Evolutionary conservation across 1,140 invertebrate species (phyloP).

Genomic region (Saccostrea glomerata): DNA sequence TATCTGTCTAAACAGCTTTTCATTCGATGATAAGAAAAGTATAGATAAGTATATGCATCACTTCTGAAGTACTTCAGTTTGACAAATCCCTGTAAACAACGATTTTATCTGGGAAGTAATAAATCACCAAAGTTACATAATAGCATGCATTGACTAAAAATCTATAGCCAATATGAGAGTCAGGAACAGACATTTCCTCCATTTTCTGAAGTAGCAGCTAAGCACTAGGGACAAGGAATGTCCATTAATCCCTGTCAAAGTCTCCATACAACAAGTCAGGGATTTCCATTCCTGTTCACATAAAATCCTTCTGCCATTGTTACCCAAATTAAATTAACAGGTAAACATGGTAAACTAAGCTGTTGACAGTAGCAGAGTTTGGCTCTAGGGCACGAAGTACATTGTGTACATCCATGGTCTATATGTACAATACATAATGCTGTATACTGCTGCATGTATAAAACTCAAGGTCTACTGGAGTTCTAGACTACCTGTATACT

Average conservation of each 20-base stretch:
- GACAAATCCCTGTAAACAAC: not conserved
- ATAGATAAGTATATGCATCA: not conserved
- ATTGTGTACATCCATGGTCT: not conserved
- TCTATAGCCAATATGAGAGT: not conserved
- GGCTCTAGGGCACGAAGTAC: not conserved
- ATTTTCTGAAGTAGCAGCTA: not conserved
- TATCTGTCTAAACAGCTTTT: no score
- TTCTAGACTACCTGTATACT: not conserved
- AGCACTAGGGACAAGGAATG: not conserved
- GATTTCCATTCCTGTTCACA: not conserved
- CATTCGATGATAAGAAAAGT: not conserved
- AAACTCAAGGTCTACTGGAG: not conserved
- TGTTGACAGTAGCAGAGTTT: not conserved
- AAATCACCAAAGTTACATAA: slow-evolving; percentile 7
- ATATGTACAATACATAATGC: not conserved
- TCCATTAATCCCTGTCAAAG: not conserved
- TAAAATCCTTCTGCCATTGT: not conserved
- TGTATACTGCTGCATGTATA: not conserved
- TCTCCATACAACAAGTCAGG: not conserved
- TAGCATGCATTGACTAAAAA: slow-evolving; percentile 9
- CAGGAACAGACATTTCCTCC: not conserved
- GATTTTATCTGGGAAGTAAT: not conserved
- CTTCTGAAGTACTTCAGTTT: not conserved
- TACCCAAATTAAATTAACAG: not conserved
- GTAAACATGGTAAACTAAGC: not conserved